Percentiles rank a stretch among this genome's conserved stretches.
Conservation (phyloP, 2,113 vertebrate genomes). For the Notarius lentiginosus region DNA sequence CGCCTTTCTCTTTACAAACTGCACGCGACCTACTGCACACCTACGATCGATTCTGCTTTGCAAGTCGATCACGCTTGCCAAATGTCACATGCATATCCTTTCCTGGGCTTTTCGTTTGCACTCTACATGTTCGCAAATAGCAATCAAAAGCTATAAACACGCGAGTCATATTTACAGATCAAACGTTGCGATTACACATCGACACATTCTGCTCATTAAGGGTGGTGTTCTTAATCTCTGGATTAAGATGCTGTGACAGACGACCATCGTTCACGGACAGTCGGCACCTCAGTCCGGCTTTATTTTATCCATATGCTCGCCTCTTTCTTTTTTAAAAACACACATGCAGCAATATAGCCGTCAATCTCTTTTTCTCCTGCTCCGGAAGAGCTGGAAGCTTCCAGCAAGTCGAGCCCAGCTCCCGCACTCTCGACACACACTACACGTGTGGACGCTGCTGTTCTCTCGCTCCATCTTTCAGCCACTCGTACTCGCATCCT, state of each 20-base stretch:
- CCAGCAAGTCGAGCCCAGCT: slow-evolving; percentile 33
- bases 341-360: slow-evolving; percentile 17
- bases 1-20: neutral
- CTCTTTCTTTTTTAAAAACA: slow-evolving; percentile 10
- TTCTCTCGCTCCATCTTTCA: slow-evolving; percentile 18
- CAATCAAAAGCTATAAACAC: no score
- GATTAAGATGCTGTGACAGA: neutral
- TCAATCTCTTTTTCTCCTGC: slow-evolving; percentile 45
- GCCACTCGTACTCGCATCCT: slow-evolving; percentile 8
- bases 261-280: slow-evolving; percentile 35
- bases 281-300: slow-evolving; percentile 3
- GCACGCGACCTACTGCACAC: neutral
- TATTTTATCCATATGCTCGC: slow-evolving; percentile 19
- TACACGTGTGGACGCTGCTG: neutral
- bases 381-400: slow-evolving; percentile 38
- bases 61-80: neutral
- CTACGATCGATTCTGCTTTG: neutral
- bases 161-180: neutral
- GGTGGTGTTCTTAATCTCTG: neutral
- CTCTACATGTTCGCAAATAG: neutral
- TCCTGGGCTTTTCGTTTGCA: neutral
- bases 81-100: neutral
- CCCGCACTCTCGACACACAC: slow-evolving; percentile 34
- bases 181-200: neutral
- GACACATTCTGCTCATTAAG: neutral